phyloP scores from a whole-genome alignment of 2,888 invertebrate genomes.

The Zelleria hepariella region DNA sequence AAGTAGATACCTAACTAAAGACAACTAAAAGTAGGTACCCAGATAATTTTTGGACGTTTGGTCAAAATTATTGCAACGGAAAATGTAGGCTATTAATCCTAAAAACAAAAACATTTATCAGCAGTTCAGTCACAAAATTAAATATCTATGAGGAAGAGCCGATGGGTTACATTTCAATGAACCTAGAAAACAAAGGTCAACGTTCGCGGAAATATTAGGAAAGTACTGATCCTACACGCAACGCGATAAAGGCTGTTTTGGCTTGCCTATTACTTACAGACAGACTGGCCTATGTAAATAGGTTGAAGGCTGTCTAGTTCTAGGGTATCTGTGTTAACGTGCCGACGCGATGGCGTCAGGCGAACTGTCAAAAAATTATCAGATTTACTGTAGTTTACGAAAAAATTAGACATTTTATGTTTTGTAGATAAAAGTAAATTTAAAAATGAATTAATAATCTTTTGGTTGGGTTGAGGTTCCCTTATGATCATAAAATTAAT shows the following conservation, averaged over 20 bases:
- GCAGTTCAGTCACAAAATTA: not conserved
- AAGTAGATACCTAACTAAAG: too few relatives aligned
- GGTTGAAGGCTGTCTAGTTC: not conserved
- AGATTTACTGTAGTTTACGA: not conserved
- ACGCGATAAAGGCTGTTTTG: not conserved
- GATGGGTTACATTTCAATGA: conserved; percentile 28
- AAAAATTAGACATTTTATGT: too few relatives aligned
- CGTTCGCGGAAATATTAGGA: not conserved
- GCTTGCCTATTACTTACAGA: not conserved
- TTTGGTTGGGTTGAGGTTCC: too few relatives aligned
- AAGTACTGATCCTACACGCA: not conserved
- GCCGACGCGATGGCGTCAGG: not conserved
- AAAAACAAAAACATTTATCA: not conserved
- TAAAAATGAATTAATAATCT: too few relatives aligned
- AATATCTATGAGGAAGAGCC: not conserved
- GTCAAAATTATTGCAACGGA: too few relatives aligned
- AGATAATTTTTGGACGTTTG: too few relatives aligned
- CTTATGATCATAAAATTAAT: too few relatives aligned
- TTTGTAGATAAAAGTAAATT: too few relatives aligned
- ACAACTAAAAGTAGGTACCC: too few relatives aligned
- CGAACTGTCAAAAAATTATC: not conserved
- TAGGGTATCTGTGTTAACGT: conserved; percentile 2
- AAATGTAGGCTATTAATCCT: too few relatives aligned
- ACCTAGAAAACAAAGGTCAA: not conserved
- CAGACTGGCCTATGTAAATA: not conserved